These are phyloP conservation scores for Raillietiella orientalis DNA, from an alignment of 2,888 invertebrate species.

Conservation along the genomic window DNA sequence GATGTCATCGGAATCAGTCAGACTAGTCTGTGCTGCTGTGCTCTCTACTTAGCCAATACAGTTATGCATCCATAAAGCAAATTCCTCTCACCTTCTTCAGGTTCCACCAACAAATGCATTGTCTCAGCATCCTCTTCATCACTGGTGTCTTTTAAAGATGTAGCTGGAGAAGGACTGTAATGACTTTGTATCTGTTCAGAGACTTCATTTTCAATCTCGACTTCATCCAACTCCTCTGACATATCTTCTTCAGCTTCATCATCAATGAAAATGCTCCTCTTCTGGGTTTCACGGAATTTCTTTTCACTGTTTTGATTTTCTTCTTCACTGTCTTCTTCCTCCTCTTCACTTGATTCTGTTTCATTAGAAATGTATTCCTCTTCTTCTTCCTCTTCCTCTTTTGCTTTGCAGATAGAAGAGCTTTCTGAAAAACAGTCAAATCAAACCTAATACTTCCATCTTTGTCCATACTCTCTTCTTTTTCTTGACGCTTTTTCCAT, in stretches of 20 bases:
- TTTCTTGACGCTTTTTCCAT: neutral
- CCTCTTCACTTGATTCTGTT: neutral
- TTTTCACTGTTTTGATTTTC: neutral
- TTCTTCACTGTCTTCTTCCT: neutral
- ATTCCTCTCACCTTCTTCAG: too few relatives aligned
- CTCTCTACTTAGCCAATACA: too few relatives aligned
- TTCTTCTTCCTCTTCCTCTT: neutral
- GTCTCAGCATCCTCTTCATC: too few relatives aligned
- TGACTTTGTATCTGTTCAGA: too few relatives aligned
- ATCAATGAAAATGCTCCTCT: neutral
- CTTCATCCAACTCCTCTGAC: neutral
- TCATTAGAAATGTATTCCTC: neutral
- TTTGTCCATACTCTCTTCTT: neutral
- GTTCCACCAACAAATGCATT: too few relatives aligned
- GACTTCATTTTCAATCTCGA: neutral
- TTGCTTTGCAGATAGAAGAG: neutral
- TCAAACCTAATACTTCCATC: neutral
- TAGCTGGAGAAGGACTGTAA: too few relatives aligned
- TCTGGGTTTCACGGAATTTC: neutral
- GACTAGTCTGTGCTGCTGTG: too few relatives aligned
- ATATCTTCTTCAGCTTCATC: constrained; percentile 1
- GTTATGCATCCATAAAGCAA: too few relatives aligned
- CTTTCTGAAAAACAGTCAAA: neutral
- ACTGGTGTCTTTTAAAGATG: too few relatives aligned
- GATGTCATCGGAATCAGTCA: too few relatives aligned